Conservation (phyloP, 1,140 invertebrate species). For the Hermetia illucens region DNA sequence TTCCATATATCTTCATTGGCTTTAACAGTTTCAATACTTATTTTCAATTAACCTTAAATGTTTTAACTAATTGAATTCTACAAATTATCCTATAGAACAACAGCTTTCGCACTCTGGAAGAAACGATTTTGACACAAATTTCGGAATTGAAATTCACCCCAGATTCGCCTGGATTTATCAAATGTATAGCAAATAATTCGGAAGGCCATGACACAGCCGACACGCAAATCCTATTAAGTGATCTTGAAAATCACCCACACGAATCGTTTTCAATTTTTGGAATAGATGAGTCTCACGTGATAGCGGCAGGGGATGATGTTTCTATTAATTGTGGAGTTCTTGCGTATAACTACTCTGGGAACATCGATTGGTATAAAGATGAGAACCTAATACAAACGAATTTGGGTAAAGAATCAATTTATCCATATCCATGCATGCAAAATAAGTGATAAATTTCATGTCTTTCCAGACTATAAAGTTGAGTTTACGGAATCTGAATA, state of each 20-base stretch:
- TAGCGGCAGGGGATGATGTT: slow-evolving; percentile 37
- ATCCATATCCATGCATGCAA: not conserved
- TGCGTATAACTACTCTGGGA: slow-evolving; percentile 34
- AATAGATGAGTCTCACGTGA: slow-evolving; percentile 14
- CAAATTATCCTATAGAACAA: too few relatives aligned
- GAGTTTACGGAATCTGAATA: slow-evolving; percentile 12
- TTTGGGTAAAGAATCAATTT: slow-evolving; percentile 7
- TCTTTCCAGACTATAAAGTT: slow-evolving; percentile 10
- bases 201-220: slow-evolving; percentile 9
- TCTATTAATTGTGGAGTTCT: slow-evolving; percentile 38
- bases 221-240: slow-evolving; percentile 17
- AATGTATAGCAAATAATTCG: slow-evolving; percentile 23
- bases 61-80: too few relatives aligned
- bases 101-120: too few relatives aligned
- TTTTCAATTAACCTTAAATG: too few relatives aligned
- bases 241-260: slow-evolving; percentile 10
- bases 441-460: too few relatives aligned
- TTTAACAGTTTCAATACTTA: too few relatives aligned
- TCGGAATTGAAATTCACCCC: slow-evolving; percentile 16
- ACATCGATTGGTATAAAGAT: slow-evolving; percentile 30
- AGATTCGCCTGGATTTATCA: slow-evolving; percentile 21
- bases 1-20: too few relatives aligned
- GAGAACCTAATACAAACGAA: slow-evolving; percentile 9
- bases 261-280: slow-evolving; percentile 19
- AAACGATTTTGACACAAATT: slow-evolving; percentile 4